Evolutionary conservation across 2,888 invertebrate species (phyloP).

Genomic region (Meteorus cinctellus): DNA sequence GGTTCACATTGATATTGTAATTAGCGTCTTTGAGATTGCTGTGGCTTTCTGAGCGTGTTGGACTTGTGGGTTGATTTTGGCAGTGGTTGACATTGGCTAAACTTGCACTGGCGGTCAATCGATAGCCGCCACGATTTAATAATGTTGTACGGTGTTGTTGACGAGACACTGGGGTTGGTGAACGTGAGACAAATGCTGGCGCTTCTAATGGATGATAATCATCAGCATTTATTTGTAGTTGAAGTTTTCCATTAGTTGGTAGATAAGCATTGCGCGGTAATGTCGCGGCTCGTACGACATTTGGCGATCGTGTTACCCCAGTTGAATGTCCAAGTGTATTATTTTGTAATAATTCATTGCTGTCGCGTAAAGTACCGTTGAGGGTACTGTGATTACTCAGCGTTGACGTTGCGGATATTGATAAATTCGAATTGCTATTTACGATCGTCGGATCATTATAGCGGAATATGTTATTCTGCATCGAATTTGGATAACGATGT

Average conservation of each 20-base stretch:
- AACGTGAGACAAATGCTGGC: constrained; percentile 70
- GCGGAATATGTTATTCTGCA: constrained; percentile 80
- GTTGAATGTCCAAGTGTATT: constrained; percentile 66
- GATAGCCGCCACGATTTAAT: constrained; percentile 58
- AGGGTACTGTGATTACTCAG: constrained; percentile 73
- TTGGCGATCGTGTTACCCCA: constrained; percentile 64
- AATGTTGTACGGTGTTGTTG: constrained; percentile 60
- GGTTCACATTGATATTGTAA: constrained; percentile 65
- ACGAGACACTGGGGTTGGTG: constrained; percentile 68
- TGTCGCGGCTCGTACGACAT: constrained; percentile 79
- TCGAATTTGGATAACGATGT: constrained; percentile 70
- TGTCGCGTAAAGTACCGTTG: constrained; percentile 76
- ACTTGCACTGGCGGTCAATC: constrained; percentile 69
- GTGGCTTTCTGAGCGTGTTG: constrained; percentile 70
- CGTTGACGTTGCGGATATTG: constrained; percentile 70
- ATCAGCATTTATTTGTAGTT: constrained; percentile 57
- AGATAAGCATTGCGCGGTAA: constrained; percentile 81
- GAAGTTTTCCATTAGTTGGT: constrained; percentile 66
- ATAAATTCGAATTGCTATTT: constrained; percentile 71
- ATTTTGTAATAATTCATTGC: constrained; percentile 72
- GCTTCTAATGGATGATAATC: constrained; percentile 71
- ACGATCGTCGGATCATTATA: constrained; percentile 79
- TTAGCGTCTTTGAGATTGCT: constrained; percentile 71
- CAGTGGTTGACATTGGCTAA: constrained; percentile 71
- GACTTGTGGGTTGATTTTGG: constrained; percentile 65